These are phyloP conservation scores for Lasioglossum baleicum DNA, from an alignment of 1,140 invertebrate genomes.

Conservation along the genomic window DNA sequence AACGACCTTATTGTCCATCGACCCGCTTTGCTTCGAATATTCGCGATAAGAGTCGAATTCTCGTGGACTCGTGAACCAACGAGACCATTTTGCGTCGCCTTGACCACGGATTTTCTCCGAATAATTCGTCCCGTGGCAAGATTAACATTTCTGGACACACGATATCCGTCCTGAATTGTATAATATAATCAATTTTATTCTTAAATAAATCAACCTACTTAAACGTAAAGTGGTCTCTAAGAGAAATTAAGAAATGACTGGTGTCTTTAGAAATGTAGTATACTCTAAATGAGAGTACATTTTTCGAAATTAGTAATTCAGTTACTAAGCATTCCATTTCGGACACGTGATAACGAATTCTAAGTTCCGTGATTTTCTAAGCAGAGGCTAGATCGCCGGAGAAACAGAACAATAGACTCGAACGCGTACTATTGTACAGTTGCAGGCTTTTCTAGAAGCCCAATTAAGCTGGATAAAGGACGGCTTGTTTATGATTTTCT, in stretches of 20 bases:
- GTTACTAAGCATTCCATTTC: not conserved
- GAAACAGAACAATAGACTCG: conserved; percentile 4
- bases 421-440: conserved; percentile 18
- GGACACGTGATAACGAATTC: not conserved
- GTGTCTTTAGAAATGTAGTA: too few relatives aligned
- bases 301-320: too few relatives aligned
- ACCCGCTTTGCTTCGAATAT: conserved; percentile 62
- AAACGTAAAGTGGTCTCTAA: too few relatives aligned
- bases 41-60: conserved; percentile 67
- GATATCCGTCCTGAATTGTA: too few relatives aligned
- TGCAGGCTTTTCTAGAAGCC: conserved; percentile 35
- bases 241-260: too few relatives aligned
- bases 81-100: not conserved
- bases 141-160: not conserved
- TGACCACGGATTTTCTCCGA: not conserved
- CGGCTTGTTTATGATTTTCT: conserved; percentile 45
- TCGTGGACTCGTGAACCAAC: conserved; percentile 38
- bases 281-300: too few relatives aligned
- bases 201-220: too few relatives aligned
- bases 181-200: too few relatives aligned
- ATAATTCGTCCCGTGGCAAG: not conserved
- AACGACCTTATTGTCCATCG: conserved; percentile 73
- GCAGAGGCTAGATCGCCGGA: not conserved
- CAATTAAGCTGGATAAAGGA: conserved; percentile 40
- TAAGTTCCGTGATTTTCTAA: not conserved